A percentile compares a stretch with the other conserved stretches of the same genome.
Conservation (phyloP, 2,797 vertebrate species). For the Hemitrygon akajei region DNA sequence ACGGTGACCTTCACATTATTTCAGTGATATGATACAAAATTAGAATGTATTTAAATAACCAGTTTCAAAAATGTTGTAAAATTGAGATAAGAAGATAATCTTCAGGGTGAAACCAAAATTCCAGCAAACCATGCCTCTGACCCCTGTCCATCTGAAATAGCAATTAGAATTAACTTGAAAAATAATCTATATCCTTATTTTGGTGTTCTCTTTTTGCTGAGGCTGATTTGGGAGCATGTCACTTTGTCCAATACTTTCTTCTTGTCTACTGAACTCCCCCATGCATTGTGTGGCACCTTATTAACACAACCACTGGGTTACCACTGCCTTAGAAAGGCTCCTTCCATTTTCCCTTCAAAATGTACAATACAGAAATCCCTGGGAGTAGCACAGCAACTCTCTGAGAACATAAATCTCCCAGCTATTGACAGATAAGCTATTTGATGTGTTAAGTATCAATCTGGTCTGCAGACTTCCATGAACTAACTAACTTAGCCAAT, state of each 20-base stretch:
- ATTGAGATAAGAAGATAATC: neutral
- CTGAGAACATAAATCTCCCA: no score
- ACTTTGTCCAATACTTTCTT: neutral
- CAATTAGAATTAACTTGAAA: neutral
- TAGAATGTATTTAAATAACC: neutral
- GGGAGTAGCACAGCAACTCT: neutral
- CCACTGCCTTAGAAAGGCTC: neutral
- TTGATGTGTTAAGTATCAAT: no score
- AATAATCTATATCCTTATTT: neutral
- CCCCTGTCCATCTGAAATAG: neutral
- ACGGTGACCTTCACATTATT: neutral
- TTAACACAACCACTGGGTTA: neutral
- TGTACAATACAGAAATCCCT: neutral
- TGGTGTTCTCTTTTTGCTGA: neutral
- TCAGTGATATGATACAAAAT: neutral
- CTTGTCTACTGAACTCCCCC: neutral
- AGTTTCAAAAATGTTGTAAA: neutral
- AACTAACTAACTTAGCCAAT: no score
- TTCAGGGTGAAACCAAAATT: neutral
- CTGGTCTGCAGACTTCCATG: no score
- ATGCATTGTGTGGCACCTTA: neutral
- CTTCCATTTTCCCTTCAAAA: neutral
- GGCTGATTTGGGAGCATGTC: neutral
- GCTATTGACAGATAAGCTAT: neutral
- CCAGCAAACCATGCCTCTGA: neutral